Base-by-base conservation (phyloP, 2,113 vertebrate genomes). In the Siphamia tubifer region DNA sequence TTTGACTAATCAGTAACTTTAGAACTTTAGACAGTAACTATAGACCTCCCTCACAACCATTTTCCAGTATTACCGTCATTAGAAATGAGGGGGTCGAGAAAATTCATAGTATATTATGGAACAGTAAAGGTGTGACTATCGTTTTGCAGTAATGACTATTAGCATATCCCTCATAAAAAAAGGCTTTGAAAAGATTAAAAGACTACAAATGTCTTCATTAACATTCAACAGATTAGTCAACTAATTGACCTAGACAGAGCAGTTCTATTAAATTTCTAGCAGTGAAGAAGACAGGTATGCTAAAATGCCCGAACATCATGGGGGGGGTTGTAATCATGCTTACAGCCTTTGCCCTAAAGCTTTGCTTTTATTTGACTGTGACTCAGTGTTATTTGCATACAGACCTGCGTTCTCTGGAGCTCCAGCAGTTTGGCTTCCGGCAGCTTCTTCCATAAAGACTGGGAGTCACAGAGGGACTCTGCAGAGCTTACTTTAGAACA, bases 401-500 rank as follows among this genome's bases (percentile, higher is more conserved):
- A 77, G 77, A 81, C 57, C 63, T 36, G 57, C 47, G 45, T 35
- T 63, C 64, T 81, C 49, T 10, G 6, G 63, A 49, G 74, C 65
- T 71, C 57, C 3, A 17, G 42, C 58, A 52, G 72, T 60, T 49
- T 74, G 56, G 62, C 81, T 82, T 70, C 38, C 1, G 63, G 63
- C 32, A 58, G 63, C 69, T 83, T 60, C 57, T 77, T 78, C 62
- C 66, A 71, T 65, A 36, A 73, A 73, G 71, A 62, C 49, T 55
- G 56, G 54, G 75, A 70, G 74, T 74, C 74, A 70, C 47, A 65
- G 63, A 71, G 57, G 67, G 68, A 81, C 72, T 65, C 78, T 57
- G 43, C 49, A 21, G 65, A 77, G 61, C 68, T 32, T 9, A 34
- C 69, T 57, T 68, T 53, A 11, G 11, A 63, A 51, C 44, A 28